Evolutionary conservation across 2,797 vertebrate species (phyloP), one percentile per base, ranked within the genome.

Genomic region (Orestias chungarensis): DNA sequence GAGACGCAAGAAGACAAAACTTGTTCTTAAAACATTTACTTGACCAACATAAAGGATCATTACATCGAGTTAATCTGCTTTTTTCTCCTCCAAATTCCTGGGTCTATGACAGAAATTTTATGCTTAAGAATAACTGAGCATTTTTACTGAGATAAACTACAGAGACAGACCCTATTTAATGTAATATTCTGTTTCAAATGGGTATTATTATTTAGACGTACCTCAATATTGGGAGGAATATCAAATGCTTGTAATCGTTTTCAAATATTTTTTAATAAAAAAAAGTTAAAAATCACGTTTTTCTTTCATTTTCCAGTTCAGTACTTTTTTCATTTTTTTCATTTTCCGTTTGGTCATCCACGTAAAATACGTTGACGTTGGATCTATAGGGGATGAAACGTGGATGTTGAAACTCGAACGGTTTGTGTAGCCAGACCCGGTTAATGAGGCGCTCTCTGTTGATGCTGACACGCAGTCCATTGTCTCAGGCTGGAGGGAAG

Each of bases 401-500:
- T 14, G 33, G 31, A 38, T 38, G 33, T 61, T 33, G 18, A 23
- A 79, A 83, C 44, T 73, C 65, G 10, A 44, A 61, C 47, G 66
- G 40, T 49, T 12, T 40, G 31, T 70, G 20, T 49, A 4, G 57
- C 20, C 35, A 40, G 23, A 61, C 14, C 35, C 20, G 7, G 57
- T n/a, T 4, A 11, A 61, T 40, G 57, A 44, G 42, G 74, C 27
- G 66, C 69, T 42, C 65, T 66, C 44, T 65, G 67, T 76, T 52
- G 9, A 5, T 77, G 64, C 57, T 64, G 80, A 84, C 68, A 87
- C 80, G 86, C 79, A 68, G 3, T 71, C 79, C 70, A 76, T 90
- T 89, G 88, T 90, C 54, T 84, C 64, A 17, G 17, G 46, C 66
- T 64, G 72, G 2, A 50, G 46, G 55, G 5, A 40, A 55, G 50